phyloP scores from a whole-genome alignment of 2,113 vertebrate species.

The Rana temporaria region DNA sequence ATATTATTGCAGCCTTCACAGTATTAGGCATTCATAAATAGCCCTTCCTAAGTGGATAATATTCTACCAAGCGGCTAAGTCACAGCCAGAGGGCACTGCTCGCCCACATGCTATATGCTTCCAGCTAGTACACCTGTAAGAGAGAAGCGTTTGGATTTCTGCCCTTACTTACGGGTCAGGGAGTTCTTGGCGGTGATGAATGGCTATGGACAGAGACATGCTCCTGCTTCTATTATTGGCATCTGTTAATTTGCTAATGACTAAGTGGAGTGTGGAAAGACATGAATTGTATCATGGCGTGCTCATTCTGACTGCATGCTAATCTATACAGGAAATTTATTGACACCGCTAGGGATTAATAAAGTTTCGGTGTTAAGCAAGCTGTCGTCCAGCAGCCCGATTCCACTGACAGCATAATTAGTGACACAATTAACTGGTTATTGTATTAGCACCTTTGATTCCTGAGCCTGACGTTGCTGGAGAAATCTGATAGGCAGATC shows the following conservation, averaged over 20 bases:
- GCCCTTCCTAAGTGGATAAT: neutral
- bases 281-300: slow-evolving; percentile 5
- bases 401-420: slow-evolving; percentile 17
- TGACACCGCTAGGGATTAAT: slow-evolving; percentile 17
- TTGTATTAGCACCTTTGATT: slow-evolving; percentile 19
- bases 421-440: slow-evolving; percentile 1
- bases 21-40: neutral
- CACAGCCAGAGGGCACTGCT: slow-evolving; percentile 27
- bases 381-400: neutral
- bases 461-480: neutral
- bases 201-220: neutral
- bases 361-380: slow-evolving; percentile 45
- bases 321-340: slow-evolving; percentile 41
- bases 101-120: neutral
- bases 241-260: slow-evolving; percentile 46
- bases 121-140: neutral
- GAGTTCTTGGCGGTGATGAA: slow-evolving; percentile 21
- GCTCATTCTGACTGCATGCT: slow-evolving; percentile 18
- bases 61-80: neutral
- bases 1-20: no score
- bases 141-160: neutral
- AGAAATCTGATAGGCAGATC: neutral
- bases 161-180: slow-evolving; percentile 13
- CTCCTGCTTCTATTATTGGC: slow-evolving; percentile 41
- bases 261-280: slow-evolving; percentile 31